Percentiles rank a stretch among this genome's conserved stretches.
Evolutionary conservation across 1,140 invertebrate species (phyloP).

Genomic region (Amyelois transitella): DNA sequence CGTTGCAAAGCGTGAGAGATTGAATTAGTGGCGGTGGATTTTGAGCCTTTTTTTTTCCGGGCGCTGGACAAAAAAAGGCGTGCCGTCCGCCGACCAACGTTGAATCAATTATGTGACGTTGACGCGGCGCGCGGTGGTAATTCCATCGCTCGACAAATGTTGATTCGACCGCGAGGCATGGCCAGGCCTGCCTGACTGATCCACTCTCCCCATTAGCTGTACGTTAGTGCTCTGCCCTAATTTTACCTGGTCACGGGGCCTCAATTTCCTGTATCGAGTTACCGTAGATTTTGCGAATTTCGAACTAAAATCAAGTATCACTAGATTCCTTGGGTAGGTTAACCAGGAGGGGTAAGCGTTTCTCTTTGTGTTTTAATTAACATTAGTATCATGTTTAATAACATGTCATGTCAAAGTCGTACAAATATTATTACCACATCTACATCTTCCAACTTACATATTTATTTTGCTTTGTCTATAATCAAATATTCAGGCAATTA

Average conservation of each 20-base stretch:
- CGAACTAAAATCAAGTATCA: neutral
- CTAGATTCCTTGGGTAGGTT: too few relatives aligned
- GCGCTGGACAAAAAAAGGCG: slow-evolving; percentile 47
- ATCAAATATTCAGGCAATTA: too few relatives aligned
- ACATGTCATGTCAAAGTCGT: too few relatives aligned
- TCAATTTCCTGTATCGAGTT: neutral
- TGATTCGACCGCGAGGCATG: slow-evolving; percentile 55
- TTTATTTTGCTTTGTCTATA: too few relatives aligned
- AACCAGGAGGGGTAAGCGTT: too few relatives aligned
- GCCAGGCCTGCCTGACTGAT: slow-evolving; percentile 13
- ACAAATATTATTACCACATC: too few relatives aligned
- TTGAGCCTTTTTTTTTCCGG: slow-evolving; percentile 45
- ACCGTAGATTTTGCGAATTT: neutral
- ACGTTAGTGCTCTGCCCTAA: slow-evolving; percentile 14
- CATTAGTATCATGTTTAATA: too few relatives aligned
- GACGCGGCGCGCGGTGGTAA: slow-evolving; percentile 50
- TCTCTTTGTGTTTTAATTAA: too few relatives aligned
- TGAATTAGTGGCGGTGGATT: slow-evolving; percentile 55
- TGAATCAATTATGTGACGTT: slow-evolving; percentile 65
- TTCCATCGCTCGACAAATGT: slow-evolving; percentile 65
- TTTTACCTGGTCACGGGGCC: slow-evolving; percentile 2
- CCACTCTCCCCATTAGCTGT: slow-evolving; percentile 25
- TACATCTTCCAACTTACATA: too few relatives aligned
- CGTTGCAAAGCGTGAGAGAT: slow-evolving; percentile 42
- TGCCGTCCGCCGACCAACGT: slow-evolving; percentile 38